A percentile compares a stretch with the other conserved stretches of the same genome.
phyloP scores from a whole-genome alignment of 2,113 vertebrate species.

The Strix aluco region DNA sequence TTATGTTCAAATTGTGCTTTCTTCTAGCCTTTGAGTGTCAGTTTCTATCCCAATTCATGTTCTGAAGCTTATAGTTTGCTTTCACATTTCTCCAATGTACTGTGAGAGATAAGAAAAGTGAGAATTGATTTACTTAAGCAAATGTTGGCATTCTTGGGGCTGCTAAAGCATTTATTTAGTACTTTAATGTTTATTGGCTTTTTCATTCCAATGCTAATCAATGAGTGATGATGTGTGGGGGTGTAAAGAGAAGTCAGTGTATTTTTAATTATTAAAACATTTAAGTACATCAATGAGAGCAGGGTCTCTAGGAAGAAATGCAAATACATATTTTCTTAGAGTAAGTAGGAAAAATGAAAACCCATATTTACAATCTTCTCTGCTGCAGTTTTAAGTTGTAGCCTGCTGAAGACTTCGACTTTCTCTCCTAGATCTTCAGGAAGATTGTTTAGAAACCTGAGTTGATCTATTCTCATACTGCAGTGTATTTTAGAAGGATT shows the following conservation, averaged over 20 bases:
- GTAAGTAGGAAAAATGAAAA: neutral
- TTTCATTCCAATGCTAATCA: neutral
- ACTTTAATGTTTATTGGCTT: slow-evolving; percentile 4
- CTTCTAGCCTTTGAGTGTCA: neutral
- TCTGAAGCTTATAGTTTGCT: neutral
- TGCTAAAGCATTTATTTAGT: neutral
- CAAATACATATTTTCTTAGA: neutral
- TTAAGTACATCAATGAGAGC: neutral
- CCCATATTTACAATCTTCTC: neutral
- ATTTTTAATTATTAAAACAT: neutral
- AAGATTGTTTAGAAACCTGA: neutral
- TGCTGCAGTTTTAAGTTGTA: neutral
- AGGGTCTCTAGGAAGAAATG: neutral
- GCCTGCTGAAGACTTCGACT: neutral
- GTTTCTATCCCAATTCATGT: neutral
- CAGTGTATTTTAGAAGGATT: neutral
- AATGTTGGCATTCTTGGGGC: neutral
- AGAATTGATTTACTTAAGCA: neutral
- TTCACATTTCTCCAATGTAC: neutral
- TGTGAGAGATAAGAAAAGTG: neutral
- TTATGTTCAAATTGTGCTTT: neutral
- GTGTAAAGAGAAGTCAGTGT: neutral
- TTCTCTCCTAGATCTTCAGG: neutral
- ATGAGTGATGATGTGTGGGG: neutral
- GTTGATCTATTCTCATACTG: neutral